phyloP scores from a whole-genome alignment of 2,797 vertebrate species.

The Sebastes nivosus region DNA sequence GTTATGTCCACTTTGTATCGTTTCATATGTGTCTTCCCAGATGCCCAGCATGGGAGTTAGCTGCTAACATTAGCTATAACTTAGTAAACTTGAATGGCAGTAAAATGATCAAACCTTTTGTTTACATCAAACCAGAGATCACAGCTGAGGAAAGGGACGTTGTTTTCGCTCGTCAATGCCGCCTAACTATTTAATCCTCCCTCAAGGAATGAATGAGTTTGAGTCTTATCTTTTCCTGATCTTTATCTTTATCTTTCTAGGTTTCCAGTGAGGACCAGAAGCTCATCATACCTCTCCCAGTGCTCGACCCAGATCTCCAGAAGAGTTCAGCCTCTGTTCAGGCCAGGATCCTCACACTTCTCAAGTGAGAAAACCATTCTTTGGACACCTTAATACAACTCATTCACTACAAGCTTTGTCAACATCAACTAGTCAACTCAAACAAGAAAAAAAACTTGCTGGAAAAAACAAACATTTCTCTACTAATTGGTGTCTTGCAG shows the following conservation, averaged over 20 bases:
- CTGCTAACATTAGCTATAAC: background rate
- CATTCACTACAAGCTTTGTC: background rate
- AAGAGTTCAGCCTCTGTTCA: constrained; percentile 17
- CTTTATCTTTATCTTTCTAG: constrained; percentile 26
- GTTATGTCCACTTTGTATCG: too few relatives aligned
- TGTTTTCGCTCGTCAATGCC: background rate
- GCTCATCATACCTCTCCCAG: constrained; percentile 46
- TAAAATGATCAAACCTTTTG: background rate
- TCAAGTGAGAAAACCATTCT: constrained; percentile 59
- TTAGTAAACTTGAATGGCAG: background rate
- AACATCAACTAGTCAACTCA: background rate
- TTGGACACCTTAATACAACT: background rate
- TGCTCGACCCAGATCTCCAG: constrained; percentile 37
- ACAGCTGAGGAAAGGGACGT: background rate
- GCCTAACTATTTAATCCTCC: background rate
- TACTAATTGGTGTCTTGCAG: background rate
- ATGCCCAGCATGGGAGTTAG: rapidly evolving
- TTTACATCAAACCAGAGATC: background rate
- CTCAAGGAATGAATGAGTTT: background rate
- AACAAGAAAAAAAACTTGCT: background rate
- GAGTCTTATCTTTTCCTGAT: background rate
- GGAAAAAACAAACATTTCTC: background rate
- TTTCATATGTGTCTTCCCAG: background rate
- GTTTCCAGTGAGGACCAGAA: constrained; percentile 40
- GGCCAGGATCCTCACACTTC: constrained; percentile 23